These are phyloP conservation scores for Erythrocercus mccallii DNA, from an alignment of 2,113 vertebrate genomes.

Conservation along the genomic window DNA sequence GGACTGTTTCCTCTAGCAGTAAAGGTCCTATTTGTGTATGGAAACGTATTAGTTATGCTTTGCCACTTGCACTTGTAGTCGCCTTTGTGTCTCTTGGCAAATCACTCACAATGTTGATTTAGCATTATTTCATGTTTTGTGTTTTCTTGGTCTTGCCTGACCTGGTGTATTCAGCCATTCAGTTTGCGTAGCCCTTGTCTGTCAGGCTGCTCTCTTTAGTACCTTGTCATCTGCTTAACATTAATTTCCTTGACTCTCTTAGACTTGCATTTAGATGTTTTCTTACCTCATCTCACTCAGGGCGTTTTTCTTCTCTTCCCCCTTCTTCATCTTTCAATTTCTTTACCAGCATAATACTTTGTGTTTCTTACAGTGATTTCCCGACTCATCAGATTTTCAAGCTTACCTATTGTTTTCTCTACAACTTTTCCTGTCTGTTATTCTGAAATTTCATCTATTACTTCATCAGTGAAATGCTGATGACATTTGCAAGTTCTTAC, in stretches of 20 bases:
- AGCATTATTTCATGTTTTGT: neutral
- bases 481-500: neutral
- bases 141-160: neutral
- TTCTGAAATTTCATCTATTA: neutral
- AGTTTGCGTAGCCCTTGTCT: neutral
- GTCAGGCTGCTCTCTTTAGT: neutral
- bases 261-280: neutral
- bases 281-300: neutral
- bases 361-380: neutral
- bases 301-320: neutral
- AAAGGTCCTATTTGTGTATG: neutral
- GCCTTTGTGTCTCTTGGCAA: neutral
- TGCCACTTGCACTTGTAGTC: neutral
- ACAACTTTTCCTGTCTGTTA: neutral
- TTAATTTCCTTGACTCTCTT: neutral
- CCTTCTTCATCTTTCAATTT: conserved; percentile 30
- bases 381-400: neutral
- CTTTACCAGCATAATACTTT: neutral
- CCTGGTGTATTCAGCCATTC: neutral
- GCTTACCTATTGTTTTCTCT: neutral
- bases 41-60: neutral
- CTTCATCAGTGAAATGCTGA: neutral
- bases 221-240: neutral
- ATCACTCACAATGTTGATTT: neutral
- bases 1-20: neutral